Evolutionary conservation across 2,888 invertebrate genomes (phyloP).

Genomic region (Muscina levida): DNA sequence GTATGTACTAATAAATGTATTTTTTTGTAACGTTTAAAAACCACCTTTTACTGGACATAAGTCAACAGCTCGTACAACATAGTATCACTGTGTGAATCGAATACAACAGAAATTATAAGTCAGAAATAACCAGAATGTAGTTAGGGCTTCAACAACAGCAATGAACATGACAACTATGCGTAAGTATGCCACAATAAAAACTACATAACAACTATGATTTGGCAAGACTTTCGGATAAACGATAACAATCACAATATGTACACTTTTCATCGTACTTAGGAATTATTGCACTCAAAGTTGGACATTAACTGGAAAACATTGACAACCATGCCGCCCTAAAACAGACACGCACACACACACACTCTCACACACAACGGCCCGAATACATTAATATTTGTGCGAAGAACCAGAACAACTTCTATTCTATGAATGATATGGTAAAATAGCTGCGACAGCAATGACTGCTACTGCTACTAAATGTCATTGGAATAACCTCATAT

Average conservation of each 20-base stretch:
- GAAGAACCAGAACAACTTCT: background rate
- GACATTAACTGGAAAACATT: slow-evolving; percentile 4
- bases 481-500: slow-evolving; percentile 61
- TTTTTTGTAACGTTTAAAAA: no score
- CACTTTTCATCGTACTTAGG: slow-evolving; percentile 20
- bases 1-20: no score
- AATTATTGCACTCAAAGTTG: background rate
- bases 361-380: background rate
- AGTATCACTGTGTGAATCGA: no score
- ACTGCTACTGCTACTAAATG: slow-evolving; percentile 63
- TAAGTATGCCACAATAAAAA: slow-evolving; percentile 10
- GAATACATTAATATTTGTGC: background rate
- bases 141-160: slow-evolving; percentile 40
- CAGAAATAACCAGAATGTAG: no score
- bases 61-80: no score
- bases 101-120: no score
- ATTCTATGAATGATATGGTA: slow-evolving; percentile 25
- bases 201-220: slow-evolving; percentile 28
- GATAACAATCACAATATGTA: slow-evolving; percentile 34
- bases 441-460: slow-evolving; percentile 56
- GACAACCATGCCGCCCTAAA: background rate
- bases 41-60: no score
- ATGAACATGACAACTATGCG: background rate
- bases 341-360: background rate
- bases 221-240: background rate